These are phyloP conservation scores for Stylophora pistillata DNA, from an alignment of 64 coral and sea anemone species.

Conservation along the genomic window DNA sequence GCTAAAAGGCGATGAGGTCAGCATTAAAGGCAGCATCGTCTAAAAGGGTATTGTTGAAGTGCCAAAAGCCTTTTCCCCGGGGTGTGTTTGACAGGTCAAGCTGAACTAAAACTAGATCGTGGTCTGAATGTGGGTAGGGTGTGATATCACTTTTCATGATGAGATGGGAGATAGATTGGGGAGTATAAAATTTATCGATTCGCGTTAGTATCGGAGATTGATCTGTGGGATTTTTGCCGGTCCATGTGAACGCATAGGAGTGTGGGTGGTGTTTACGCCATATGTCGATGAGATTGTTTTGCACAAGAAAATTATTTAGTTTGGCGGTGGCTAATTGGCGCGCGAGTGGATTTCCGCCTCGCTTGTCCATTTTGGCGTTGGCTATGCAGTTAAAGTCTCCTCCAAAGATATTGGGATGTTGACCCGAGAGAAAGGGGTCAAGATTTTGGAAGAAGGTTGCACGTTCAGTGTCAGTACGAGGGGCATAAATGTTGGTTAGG, in stretches of 20 bases:
- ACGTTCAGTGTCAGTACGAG: not conserved
- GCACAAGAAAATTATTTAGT: not conserved
- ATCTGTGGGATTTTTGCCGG: not conserved
- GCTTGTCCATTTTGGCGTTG: not conserved
- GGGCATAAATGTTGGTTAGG: constrained; percentile 18
- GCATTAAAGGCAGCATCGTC: not conserved
- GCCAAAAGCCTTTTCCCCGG: not conserved
- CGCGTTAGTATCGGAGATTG: not conserved
- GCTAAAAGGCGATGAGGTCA: not conserved
- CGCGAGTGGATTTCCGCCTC: not conserved
- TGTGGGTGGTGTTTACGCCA: not conserved
- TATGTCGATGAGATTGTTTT: not conserved
- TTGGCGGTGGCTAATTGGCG: not conserved
- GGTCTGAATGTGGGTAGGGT: not conserved
- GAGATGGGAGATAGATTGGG: not conserved
- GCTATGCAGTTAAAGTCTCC: constrained; percentile 38
- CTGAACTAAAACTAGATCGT: not conserved
- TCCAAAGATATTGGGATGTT: not conserved
- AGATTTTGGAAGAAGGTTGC: constrained; percentile 11
- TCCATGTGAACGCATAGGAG: not conserved
- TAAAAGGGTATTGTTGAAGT: not conserved
- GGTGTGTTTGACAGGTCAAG: not conserved
- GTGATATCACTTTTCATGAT: not conserved
- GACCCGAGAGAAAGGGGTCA: not conserved
- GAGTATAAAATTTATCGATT: not conserved